These are phyloP conservation scores for Serilophus lunatus DNA, from an alignment of 2,113 vertebrate species.

Conservation along the genomic window DNA sequence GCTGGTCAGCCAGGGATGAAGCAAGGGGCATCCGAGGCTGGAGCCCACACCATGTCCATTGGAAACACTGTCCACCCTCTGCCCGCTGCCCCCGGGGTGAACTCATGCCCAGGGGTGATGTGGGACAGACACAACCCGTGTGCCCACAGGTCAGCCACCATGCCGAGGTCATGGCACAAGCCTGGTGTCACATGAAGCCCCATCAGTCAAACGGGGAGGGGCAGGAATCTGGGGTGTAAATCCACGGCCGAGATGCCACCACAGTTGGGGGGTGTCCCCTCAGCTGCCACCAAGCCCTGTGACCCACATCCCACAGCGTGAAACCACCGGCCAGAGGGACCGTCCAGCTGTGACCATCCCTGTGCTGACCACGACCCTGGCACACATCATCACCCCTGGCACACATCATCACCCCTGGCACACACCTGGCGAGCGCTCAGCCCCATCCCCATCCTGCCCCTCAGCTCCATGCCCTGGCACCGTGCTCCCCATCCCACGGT, in stretches of 20 bases:
- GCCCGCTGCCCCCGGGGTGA: fast-evolving
- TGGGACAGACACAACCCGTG: background rate
- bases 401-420: background rate
- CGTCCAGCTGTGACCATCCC: background rate
- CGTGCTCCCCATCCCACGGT: fast-evolving
- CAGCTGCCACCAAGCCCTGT: too few relatives aligned
- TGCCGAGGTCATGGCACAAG: fast-evolving
- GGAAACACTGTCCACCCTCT: fast-evolving
- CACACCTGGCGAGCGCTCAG: background rate
- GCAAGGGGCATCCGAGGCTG: too few relatives aligned
- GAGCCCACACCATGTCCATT: fast-evolving
- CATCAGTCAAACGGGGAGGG: background rate
- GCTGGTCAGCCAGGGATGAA: background rate
- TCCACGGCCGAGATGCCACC: background rate
- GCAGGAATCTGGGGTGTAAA: background rate
- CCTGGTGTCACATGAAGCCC: background rate
- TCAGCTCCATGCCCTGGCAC: background rate
- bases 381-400: background rate
- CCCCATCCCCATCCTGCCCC: background rate
- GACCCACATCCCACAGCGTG: too few relatives aligned
- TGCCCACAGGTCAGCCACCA: fast-evolving
- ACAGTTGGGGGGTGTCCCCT: background rate
- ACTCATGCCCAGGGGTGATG: too few relatives aligned
- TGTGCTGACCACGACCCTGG: background rate
- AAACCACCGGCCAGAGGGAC: too few relatives aligned